Evolutionary conservation across 2,888 invertebrate species (phyloP), one percentile per base, ranked within the genome.

Genomic region (Pandemis heparana): DNA sequence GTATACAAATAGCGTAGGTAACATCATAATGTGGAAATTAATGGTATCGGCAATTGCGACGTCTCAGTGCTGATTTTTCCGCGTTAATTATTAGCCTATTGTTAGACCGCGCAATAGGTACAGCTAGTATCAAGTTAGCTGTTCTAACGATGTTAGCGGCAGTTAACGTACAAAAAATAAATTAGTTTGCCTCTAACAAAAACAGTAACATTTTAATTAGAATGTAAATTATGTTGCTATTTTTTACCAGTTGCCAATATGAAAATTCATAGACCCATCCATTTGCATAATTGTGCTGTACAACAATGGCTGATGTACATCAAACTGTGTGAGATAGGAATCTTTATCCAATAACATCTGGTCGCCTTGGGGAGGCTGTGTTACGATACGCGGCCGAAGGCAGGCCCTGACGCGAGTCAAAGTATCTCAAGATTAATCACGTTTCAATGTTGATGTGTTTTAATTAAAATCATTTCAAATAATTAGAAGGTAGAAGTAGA

Each of bases 141-240:
- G 78, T 79, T 75, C 77, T 69, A 71, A 75, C 77, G 64, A 70
- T 73, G 77, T 76, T 75, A 75, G 53, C 46, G 41, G 66, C 32
- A 77, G 79, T 71, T 56, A 62, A 71, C 66, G 61, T 70, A 79
- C 84, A 92, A 92, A 92, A 92, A 92, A 89, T 88, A 89, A 91
- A 92, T 92, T 89, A 90, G 85, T 89, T 91, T 89, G 80, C 79
- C 75, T 76, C 75, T 77, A 78, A 80, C 86, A 91, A 92, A 92
- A 91, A 92, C 82, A 75, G 79, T 87, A 87, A 92, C 88, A 85
- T 85, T 87, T 86, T 92, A 91, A 92, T 92, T 92, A 91, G 85
- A 82, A 84, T 81, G 78, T 75, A 78, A 80, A 84, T 87, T 82
- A 84, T 86, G 82, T 75, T 77, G 70, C 64, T 41, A 53, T 70